Evolutionary conservation across 2,888 invertebrate genomes (phyloP), one percentile per base, ranked within the genome.

Genomic region (Magallana nippona): DNA sequence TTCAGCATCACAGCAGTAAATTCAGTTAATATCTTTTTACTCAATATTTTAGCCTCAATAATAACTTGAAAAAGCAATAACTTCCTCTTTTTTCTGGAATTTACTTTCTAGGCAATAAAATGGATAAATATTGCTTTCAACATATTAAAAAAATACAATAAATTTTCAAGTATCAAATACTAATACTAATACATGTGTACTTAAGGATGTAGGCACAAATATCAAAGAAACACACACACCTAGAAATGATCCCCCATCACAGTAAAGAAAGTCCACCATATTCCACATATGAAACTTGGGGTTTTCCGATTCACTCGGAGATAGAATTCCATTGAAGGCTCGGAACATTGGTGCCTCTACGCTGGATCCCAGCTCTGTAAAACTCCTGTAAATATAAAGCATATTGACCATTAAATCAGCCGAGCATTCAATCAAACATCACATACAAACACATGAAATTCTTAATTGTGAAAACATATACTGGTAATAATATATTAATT

Each of bases 221-320:
- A 17, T 60, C n/a, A 56, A 8, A 15, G 0, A 60, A 32, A 15
- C 57, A 13, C 19, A 17, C 78, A 63, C 83, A 89, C 90, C 91
- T 82, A 87, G 44, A 84, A 87, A 91, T 15, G 90, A 90, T 15
- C 87, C 86, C 1, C 91, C 91, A 87, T 91, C 91, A 89, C 91
- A 91, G 84, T 91, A 90, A 1, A 89, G 85, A 15, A 91, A 86
- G 57, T 88, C 84, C 11, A 89, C 87, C 84, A 90, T 86, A 81
- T 90, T 90, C 91, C 91, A 91, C 32, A 83, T 82, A 81, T 89
- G 88, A 80, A 91, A 90, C 63, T 88, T 86, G 32, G 91, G 91
- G 77, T 91, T 91, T 60, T 82, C 83, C 17, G 81, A 81, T 44
- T 87, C 87, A 83, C 88, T 84, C 1, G 88, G 86, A 3, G 89